These are phyloP conservation scores for Orthonevra nobilis DNA, from an alignment of 2,888 invertebrate species.

Conservation along the genomic window DNA sequence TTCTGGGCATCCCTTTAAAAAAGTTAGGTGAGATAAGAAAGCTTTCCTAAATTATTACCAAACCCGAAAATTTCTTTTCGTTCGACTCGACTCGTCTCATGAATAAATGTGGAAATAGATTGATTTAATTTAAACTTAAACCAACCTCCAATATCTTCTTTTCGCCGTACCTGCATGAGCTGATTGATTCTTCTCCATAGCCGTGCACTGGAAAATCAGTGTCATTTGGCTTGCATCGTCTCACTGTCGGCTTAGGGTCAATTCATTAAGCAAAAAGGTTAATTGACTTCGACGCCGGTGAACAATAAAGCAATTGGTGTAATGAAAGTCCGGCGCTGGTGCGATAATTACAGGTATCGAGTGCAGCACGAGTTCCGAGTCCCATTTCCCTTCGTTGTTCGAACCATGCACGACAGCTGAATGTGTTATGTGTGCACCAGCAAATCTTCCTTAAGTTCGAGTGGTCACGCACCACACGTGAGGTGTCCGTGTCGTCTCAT, in stretches of 20 bases:
- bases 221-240: no score
- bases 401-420: conserved; percentile 10
- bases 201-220: no score
- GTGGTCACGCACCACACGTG: conserved; percentile 57
- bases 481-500: conserved; percentile 64
- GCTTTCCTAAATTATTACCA: no score
- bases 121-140: no score
- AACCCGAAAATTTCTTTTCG: no score
- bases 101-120: no score
- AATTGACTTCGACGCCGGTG: conserved; percentile 48
- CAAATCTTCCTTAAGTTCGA: conserved; percentile 56
- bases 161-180: no score
- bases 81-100: no score
- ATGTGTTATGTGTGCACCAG: conserved; percentile 33
- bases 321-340: conserved; percentile 63
- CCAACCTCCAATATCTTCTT: no score
- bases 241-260: conserved; percentile 1
- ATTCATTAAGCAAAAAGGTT: conserved; percentile 59
- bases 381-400: conserved; percentile 47
- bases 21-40: no score
- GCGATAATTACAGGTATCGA: conserved; percentile 69
- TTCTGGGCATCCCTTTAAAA: no score
- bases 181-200: no score
- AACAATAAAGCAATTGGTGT: conserved; percentile 65
- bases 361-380: conserved; percentile 67